Evolutionary conservation across 2,888 invertebrate species (phyloP), one percentile per base, ranked within the genome.

Genomic region (Acronicta alni): DNA sequence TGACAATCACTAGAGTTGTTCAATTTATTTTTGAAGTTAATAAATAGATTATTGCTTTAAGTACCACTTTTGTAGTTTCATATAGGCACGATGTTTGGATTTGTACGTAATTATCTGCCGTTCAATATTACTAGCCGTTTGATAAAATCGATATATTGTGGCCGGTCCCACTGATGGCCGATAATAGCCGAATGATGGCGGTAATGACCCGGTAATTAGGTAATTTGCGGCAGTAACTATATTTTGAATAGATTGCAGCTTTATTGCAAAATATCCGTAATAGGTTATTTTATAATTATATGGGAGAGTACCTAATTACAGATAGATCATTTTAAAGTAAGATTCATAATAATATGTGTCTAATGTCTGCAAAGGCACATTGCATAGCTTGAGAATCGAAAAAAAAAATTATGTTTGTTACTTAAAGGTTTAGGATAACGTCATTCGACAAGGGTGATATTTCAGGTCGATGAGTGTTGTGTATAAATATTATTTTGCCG

Each of bases 131-230:
- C 12, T 18, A 6, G n/a, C 30, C 43, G 43, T 14, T 3, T 10
- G n/a, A 18, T 8, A 23, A 15, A n/a, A 37, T 37, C 41, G 16
- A 67, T 42, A 58, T 42, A 38, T 38, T 23, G 49, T 41, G 37
- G 44, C 37, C 16, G 7, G 44, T 26, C 23, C 39, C 35, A 37
- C 65, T 46, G 45, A 58, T 18, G 37, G 23, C 9, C 14, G 23
- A 14, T 51, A 43, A 35, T 26, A 18, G 14, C 23, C 23, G 10
- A 15, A 5, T 42, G 37, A n/a, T 42, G 41, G 18, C 32, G 35
- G 10, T 14, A 32, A 43, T 32, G 8, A 18, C 17, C 20, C 6
- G 3, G 2, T 17, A 46, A 42, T 51, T 46, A 32, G 10, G 20
- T 10, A 37, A 32, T 58, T 48, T 32, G 42, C 12, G 15, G 20